Base-by-base conservation (phyloP, 2,888 invertebrate species). In the Leptinotarsa haldemani region DNA sequence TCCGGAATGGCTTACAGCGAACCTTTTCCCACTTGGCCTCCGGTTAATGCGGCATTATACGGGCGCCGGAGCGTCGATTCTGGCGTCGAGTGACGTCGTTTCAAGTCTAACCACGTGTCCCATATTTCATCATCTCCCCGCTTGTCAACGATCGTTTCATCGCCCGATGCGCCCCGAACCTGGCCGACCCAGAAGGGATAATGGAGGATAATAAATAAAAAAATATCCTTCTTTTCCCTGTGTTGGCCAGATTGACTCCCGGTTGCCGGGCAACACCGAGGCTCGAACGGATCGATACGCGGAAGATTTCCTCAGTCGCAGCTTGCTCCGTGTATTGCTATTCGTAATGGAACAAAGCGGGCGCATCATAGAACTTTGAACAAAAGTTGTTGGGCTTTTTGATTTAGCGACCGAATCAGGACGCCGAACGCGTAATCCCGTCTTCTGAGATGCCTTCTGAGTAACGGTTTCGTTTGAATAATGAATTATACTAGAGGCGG, bases 51-150 rank as follows among this genome's bases (percentile, higher is more conserved):
- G 80, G 83, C 83, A 85, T 85, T 85, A 85, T 85, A 84, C 83
- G 84, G 85, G 89, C 88, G 89, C 88, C 85, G 84, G 83, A 84
- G 84, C 85, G 87, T 85, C 86, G 86, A 83, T 84, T 83, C 87
- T 87, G 87, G 88, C 89, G 89, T 89, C 88, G 89, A 90, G 89
- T 89, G 90, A 90, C 91, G 91, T 91, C 91, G 91, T 92, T 92
- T 90, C 90, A 90, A 91, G 91, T 91, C 92, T 90, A 90, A 91
- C 91, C 91, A 91, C 91, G 91, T 91, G 91, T 90, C 90, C 91
- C 90, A 91, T 91, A 91, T 91, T 91, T 91, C 91, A 91, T 91
- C 91, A 90, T 91, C 91, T 90, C 89, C 89, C 88, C 84, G 83
- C 81, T 83, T 84, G 86, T 82, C 86, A 76, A 71, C 77, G 76